Evolutionary conservation across 2,113 vertebrate genomes (phyloP).

Genomic region (Chionis minor): DNA sequence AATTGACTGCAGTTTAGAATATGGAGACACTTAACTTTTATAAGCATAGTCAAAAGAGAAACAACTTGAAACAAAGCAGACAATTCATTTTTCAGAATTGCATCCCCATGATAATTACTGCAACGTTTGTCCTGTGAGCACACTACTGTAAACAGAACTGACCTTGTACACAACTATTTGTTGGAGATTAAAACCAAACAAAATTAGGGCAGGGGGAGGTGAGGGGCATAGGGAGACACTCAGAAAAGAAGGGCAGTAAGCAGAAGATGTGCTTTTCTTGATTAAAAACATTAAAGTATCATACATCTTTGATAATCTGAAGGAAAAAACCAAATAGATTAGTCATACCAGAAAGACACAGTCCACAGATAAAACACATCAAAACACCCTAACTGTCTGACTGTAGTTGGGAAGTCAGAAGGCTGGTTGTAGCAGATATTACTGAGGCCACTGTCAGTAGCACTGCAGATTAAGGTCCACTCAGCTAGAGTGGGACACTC

Average conservation of each 20-base stretch:
- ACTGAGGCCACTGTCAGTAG: not conserved
- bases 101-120: not conserved
- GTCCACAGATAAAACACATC: not conserved
- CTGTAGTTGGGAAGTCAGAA: not conserved
- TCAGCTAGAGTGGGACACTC: fast-evolving
- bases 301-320: not conserved
- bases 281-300: not conserved
- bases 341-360: not conserved
- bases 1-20: not conserved
- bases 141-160: not conserved
- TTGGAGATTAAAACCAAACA: not conserved
- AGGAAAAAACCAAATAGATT: not conserved
- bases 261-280: not conserved
- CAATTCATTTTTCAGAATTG: fast-evolving
- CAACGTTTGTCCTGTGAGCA: not conserved
- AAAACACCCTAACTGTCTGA: not conserved
- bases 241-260: not conserved
- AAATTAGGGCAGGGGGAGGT: not conserved
- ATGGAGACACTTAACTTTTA: not conserved
- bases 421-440: not conserved
- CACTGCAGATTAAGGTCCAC: not conserved
- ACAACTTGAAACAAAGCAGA: not conserved
- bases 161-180: not conserved
- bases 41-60: not conserved
- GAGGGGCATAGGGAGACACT: not conserved